Evolutionary conservation across 2,888 invertebrate genomes (phyloP).

Genomic region (Pseudococcus jackbeardsleyi): DNA sequence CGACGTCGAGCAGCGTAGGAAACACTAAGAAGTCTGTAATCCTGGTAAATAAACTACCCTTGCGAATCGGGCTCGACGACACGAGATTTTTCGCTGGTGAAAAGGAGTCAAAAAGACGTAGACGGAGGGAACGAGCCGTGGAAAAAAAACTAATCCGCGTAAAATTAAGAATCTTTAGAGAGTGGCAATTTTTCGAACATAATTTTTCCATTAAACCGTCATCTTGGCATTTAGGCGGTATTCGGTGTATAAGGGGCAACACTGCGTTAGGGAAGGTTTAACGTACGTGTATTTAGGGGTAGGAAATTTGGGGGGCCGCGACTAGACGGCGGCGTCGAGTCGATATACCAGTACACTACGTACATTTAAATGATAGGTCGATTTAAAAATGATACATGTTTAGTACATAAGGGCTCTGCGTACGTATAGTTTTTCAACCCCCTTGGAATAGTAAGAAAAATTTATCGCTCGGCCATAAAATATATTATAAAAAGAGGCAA

Average conservation of each 20-base stretch:
- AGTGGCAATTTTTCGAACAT: constrained; percentile 33
- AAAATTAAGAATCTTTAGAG: constrained; percentile 23
- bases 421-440: constrained; percentile 22
- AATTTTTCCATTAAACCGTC: constrained; percentile 28
- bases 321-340: constrained; percentile 5
- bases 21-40: neutral
- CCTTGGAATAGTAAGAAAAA: neutral
- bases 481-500: constrained; percentile 1
- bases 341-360: neutral
- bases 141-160: constrained; percentile 28
- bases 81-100: neutral
- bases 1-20: neutral
- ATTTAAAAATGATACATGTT: constrained; percentile 8
- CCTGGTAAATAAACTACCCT: neutral
- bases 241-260: neutral
- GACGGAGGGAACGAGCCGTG: neutral
- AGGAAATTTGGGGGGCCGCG: constrained; percentile 7
- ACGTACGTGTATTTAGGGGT: neutral
- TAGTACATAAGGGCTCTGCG: neutral
- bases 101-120: neutral
- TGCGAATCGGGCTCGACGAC: neutral
- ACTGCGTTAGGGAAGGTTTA: neutral
- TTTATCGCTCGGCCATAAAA: neutral
- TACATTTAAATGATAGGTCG: constrained; percentile 37
- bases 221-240: neutral